phyloP scores from a whole-genome alignment of 2,797 vertebrate genomes.

The Paedocypris micromegethes region DNA sequence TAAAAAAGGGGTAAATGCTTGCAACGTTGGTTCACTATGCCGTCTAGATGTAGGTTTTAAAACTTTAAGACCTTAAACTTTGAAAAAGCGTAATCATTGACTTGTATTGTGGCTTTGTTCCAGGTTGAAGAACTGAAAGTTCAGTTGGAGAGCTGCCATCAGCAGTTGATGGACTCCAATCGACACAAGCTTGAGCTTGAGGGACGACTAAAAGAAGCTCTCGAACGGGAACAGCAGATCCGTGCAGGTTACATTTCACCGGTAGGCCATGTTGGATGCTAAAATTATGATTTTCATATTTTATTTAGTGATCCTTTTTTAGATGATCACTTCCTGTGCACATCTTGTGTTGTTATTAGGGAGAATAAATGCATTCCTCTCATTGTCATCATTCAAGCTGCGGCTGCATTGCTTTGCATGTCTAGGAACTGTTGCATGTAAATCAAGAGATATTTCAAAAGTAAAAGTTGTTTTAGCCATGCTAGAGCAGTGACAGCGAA shows the following conservation, averaged over 20 bases:
- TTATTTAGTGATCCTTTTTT: constrained; percentile 24
- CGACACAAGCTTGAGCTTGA: constrained; percentile 73
- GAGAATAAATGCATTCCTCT: constrained; percentile 57
- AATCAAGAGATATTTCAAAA: constrained; percentile 50
- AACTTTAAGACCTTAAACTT: too few relatives aligned
- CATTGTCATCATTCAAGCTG: constrained; percentile 57
- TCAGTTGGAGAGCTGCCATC: constrained; percentile 72
- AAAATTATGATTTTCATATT: constrained; percentile 4
- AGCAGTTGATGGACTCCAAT: constrained; percentile 71
- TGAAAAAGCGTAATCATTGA: too few relatives aligned
- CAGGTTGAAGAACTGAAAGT: constrained; percentile 75
- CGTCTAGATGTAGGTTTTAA: too few relatives aligned
- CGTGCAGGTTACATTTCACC: constrained; percentile 75
- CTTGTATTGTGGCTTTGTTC: constrained; percentile 21
- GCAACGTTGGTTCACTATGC: not conserved
- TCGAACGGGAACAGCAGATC: constrained; percentile 70
- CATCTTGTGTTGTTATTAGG: constrained; percentile 66
- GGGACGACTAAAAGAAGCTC: constrained; percentile 65
- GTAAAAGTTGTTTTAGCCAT: constrained; percentile 52
- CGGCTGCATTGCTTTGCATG: constrained; percentile 68
- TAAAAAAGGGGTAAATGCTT: constrained; percentile 68
- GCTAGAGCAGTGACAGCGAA: constrained; percentile 39
- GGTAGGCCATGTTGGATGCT: constrained; percentile 55
- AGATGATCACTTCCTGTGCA: constrained; percentile 55
- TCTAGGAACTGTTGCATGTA: constrained; percentile 69